phyloP scores from a whole-genome alignment of 2,888 invertebrate genomes.

The Pammene aurita region DNA sequence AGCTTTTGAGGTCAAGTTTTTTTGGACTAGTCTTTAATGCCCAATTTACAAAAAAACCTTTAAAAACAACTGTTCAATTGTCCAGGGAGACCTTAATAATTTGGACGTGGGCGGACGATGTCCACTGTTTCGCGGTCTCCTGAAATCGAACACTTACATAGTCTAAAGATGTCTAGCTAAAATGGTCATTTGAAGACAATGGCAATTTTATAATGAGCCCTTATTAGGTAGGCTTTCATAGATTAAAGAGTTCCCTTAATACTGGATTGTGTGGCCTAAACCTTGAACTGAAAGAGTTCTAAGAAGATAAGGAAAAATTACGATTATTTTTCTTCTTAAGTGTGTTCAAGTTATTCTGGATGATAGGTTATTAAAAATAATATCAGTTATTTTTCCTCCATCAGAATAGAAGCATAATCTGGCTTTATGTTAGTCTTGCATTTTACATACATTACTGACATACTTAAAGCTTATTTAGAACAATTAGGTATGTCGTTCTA shows the following conservation, averaged over 20 bases:
- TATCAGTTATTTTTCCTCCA: neutral
- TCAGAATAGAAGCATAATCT: neutral
- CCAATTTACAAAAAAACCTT: constrained; percentile 8
- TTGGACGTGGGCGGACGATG: neutral
- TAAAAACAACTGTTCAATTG: neutral
- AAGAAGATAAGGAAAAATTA: constrained; percentile 10
- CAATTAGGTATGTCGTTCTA: too few species aligned
- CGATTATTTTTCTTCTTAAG: constrained; percentile 7
- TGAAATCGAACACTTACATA: neutral
- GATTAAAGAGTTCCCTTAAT: neutral
- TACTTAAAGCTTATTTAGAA: too few species aligned
- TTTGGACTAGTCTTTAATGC: neutral
- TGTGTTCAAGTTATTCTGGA: neutral
- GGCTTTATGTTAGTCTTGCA: too few species aligned
- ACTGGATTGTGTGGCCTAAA: neutral
- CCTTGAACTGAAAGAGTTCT: constrained; percentile 14
- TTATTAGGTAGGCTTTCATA: neutral
- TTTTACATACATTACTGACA: too few species aligned
- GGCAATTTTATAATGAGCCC: constrained; percentile 1
- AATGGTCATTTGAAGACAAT: neutral
- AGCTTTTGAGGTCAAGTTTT: neutral
- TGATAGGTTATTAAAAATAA: neutral
- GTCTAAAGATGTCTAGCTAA: neutral
- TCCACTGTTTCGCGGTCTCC: constrained; percentile 10
- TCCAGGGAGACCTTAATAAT: neutral